Evolutionary conservation across 2,113 vertebrate species (phyloP).

Genomic region (Rhodinocichla rosea): DNA sequence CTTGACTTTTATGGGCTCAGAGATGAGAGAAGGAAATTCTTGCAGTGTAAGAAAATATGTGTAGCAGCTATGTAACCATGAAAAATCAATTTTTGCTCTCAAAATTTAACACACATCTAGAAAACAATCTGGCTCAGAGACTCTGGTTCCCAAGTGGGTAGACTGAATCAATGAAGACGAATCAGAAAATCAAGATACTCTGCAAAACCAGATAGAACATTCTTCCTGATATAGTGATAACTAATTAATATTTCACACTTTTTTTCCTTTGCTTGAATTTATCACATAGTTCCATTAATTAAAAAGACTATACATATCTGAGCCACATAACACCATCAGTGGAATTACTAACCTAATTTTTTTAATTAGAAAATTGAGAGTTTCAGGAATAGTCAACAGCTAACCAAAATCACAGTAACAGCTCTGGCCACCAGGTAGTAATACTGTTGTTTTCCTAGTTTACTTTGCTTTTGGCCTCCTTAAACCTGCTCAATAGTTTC

Average conservation of each 20-base stretch:
- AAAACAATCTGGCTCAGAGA: not conserved
- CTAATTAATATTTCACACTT: not conserved
- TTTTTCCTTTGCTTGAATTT: not conserved
- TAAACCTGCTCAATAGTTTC: not conserved
- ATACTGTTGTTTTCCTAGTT: not conserved
- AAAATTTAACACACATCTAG: not conserved
- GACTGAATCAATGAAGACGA: not conserved
- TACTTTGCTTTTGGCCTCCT: not conserved
- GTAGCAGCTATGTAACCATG: not conserved
- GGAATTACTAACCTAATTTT: not conserved
- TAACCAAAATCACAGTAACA: not conserved
- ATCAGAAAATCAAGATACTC: not conserved
- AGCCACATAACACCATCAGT: not conserved
- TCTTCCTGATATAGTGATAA: not conserved
- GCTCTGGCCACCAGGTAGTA: not conserved
- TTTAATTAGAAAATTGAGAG: not conserved
- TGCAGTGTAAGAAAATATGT: not conserved
- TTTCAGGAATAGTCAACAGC: not conserved
- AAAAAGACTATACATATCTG: not conserved
- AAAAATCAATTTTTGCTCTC: not conserved
- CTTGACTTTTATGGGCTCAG: not conserved
- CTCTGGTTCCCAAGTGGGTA: not conserved
- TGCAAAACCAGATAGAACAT: not conserved
- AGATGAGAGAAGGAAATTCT: not conserved
- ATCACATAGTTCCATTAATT: not conserved